Evolutionary conservation across 2,888 invertebrate genomes (phyloP).

Genomic region (Agrotis puta): DNA sequence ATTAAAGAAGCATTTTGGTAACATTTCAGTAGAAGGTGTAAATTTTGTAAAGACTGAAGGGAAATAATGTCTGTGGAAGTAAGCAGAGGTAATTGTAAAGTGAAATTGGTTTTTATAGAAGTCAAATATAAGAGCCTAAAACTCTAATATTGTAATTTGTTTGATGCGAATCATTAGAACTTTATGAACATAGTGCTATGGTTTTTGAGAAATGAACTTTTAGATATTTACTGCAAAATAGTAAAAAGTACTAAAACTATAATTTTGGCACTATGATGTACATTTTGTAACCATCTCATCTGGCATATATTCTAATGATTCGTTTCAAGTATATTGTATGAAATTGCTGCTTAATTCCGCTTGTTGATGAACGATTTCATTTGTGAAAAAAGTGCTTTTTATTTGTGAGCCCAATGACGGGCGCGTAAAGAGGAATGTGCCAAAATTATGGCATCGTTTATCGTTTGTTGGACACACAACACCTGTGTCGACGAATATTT

Average conservation of each 20-base stretch:
- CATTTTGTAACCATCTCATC: conserved; percentile 1
- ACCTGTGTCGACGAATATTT: conserved; percentile 87
- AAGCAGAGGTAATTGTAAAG: conserved; percentile 66
- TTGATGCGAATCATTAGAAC: conserved; percentile 51
- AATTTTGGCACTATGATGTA: conserved; percentile 8
- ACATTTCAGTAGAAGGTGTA: conserved; percentile 58
- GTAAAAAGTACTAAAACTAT: neutral
- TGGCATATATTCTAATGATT: conserved; percentile 45
- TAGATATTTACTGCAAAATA: neutral
- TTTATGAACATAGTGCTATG: conserved; percentile 11
- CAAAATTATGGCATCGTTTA: conserved; percentile 79
- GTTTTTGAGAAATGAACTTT: conserved; percentile 8
- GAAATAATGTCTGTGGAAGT: conserved; percentile 70
- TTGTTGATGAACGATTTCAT: conserved; percentile 64
- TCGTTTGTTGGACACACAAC: conserved; percentile 80
- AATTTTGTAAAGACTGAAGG: conserved; percentile 82
- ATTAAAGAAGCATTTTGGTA: conserved; percentile 53
- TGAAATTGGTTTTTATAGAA: conserved; percentile 74
- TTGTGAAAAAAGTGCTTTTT: conserved; percentile 68
- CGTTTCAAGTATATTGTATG: conserved; percentile 54
- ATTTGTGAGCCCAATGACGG: conserved; percentile 67
- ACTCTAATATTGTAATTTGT: conserved; percentile 57
- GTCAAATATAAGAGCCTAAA: conserved; percentile 68
- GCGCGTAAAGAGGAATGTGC: conserved; percentile 74
- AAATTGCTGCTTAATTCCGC: conserved; percentile 64